Base-by-base conservation (phyloP, 2,888 invertebrate genomes). In the Pomacea canaliculata region DNA sequence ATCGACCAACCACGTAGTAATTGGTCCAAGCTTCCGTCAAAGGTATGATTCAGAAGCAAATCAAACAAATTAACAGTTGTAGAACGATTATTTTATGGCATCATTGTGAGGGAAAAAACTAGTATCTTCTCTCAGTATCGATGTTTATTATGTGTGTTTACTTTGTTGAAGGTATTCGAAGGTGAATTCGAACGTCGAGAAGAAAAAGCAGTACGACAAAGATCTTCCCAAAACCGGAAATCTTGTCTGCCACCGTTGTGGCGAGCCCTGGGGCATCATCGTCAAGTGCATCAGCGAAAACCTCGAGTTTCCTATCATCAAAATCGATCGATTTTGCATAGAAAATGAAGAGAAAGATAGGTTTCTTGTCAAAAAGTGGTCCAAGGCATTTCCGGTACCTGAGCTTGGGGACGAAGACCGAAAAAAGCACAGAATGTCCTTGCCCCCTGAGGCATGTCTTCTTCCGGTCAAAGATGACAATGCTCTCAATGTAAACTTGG, bases 221-320 rank as follows among this genome's bases (percentile, higher is more conserved):
- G 65, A 27, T 12, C 66, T 73, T n/a, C 73, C 73, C 16, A 56
- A 59, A 23, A 73, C 73, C 18, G 73, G 73, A 59, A 67, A 67
- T 16, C 13, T 73, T 23, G 67, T 46, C 67, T 73, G 73, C 67
- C 46, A n/a, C n/a, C 16, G 4, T 5, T 73, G 73, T 12, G 73
- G 73, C 8, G 7, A 10, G n/a, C 65, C 59, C 67, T 73, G 73
- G 73, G 73, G 73, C 19, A 73, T 73, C 73, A 23, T 73, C 7
- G 73, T 73, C 5, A 66, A 67, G 10, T 73, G 67, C n/a, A 46
- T 73, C 66, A 59, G 46, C 46, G 73, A 73, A 46, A 19, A n/a
- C 67, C n/a, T 73, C 51, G 73, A 73, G 59, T 73, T 73, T 46
- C 73, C 73, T 4, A 67, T 73, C 73, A 67, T 73, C 48, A 63